phyloP scores from a whole-genome alignment of 2,113 vertebrate species.

The Mobula hypostoma region DNA sequence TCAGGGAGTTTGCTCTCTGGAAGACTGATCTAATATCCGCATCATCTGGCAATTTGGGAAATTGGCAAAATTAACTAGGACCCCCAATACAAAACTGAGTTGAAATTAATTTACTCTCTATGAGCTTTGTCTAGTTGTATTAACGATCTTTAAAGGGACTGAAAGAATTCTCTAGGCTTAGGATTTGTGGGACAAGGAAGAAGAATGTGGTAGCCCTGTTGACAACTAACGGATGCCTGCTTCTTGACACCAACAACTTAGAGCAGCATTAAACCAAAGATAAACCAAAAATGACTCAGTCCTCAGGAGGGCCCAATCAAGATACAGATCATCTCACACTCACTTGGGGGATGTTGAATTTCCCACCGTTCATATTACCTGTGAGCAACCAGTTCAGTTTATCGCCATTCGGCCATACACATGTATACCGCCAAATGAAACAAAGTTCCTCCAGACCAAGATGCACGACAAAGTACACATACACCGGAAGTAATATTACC shows the following conservation, averaged over 20 bases:
- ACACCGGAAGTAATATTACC: too few species aligned
- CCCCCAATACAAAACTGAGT: background rate
- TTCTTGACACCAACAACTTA: background rate
- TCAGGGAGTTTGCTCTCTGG: too few species aligned
- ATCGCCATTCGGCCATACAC: too few species aligned
- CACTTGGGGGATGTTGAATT: background rate
- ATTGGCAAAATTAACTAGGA: background rate
- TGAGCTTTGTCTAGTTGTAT: background rate
- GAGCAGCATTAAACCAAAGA: background rate
- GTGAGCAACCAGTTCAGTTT: too few species aligned
- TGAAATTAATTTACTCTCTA: background rate
- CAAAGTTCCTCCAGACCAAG: too few species aligned
- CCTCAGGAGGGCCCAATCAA: background rate
- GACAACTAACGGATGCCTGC: background rate
- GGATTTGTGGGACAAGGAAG: background rate
- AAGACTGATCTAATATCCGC: too few species aligned
- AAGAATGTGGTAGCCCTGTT: too few species aligned
- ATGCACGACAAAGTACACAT: too few species aligned
- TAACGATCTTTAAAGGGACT: background rate
- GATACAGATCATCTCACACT: background rate
- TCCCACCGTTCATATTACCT: background rate
- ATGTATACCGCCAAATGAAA: too few species aligned
- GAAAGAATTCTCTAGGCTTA: background rate
- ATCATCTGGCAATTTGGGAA: background rate
- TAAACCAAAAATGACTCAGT: background rate